Evolutionary conservation across 2,888 invertebrate genomes (phyloP).

Genomic region (Piscicola geometra): DNA sequence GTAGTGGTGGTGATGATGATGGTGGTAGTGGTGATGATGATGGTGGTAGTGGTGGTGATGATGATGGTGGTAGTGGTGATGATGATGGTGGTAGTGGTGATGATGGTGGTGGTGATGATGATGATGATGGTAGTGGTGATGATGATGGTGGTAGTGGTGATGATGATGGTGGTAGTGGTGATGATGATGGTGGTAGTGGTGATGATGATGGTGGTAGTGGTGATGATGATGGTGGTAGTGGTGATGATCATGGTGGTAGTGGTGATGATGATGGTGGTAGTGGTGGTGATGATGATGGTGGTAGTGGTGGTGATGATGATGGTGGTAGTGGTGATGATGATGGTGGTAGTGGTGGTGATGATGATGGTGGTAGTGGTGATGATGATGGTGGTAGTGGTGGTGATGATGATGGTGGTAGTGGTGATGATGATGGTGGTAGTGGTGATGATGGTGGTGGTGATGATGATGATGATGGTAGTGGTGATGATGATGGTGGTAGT

Average conservation of each 20-base stretch:
- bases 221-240: conserved; percentile 18
- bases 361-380: conserved; percentile 1
- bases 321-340: conserved; percentile 8
- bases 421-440: neutral
- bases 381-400: neutral
- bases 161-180: conserved; percentile 21
- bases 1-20: conserved; percentile 32
- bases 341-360: conserved; percentile 1
- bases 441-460: too few relatives aligned
- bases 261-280: neutral
- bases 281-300: neutral
- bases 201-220: conserved; percentile 15
- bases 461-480: too few relatives aligned
- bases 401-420: conserved; percentile 4
- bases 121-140: conserved; percentile 45
- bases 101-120: conserved; percentile 13
- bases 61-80: neutral
- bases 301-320: neutral
- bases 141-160: conserved; percentile 48
- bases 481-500: neutral
- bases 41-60: neutral
- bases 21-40: conserved; percentile 30
- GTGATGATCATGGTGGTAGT: neutral
- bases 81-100: neutral
- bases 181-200: conserved; percentile 20